Evolutionary conservation across 2,797 vertebrate species (phyloP).

Genomic region (Oreochromis mossambicus): DNA sequence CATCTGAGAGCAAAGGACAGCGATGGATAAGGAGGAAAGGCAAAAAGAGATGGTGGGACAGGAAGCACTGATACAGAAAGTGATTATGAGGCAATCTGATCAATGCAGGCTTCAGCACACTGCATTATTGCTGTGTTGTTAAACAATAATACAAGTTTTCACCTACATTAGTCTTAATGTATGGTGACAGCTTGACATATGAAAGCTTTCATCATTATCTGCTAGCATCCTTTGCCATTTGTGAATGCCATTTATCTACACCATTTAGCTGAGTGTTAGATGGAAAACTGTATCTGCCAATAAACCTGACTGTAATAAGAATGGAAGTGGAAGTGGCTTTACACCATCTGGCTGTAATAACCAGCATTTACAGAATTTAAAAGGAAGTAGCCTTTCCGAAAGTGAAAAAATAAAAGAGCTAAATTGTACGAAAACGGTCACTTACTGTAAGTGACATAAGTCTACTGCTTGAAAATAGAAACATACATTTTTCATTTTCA

Average conservation of each 20-base stretch:
- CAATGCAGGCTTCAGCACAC: not conserved
- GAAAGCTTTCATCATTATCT: not conserved
- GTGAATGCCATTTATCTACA: not conserved
- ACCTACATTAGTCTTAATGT: not conserved
- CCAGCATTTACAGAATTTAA: not conserved
- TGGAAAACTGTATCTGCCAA: not conserved
- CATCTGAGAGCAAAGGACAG: slow-evolving; percentile 3
- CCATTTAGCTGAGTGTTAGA: not conserved
- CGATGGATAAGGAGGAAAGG: not conserved
- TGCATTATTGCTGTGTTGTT: not conserved
- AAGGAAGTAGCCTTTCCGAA: accelerated
- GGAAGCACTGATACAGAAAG: slow-evolving; percentile 32
- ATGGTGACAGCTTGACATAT: not conserved
- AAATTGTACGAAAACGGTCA: not conserved
- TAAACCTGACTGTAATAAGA: not conserved
- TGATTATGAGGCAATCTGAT: slow-evolving; percentile 10
- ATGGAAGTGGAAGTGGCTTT: not conserved
- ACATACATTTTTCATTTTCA: not conserved
- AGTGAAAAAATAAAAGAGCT: not conserved
- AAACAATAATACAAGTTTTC: not conserved
- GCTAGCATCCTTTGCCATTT: not conserved
- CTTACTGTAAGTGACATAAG: not conserved
- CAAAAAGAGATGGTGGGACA: not conserved
- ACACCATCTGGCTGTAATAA: not conserved
- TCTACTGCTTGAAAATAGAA: not conserved